Evolutionary conservation across 2,888 invertebrate species (phyloP).

Genomic region (Watsonalla binaria): DNA sequence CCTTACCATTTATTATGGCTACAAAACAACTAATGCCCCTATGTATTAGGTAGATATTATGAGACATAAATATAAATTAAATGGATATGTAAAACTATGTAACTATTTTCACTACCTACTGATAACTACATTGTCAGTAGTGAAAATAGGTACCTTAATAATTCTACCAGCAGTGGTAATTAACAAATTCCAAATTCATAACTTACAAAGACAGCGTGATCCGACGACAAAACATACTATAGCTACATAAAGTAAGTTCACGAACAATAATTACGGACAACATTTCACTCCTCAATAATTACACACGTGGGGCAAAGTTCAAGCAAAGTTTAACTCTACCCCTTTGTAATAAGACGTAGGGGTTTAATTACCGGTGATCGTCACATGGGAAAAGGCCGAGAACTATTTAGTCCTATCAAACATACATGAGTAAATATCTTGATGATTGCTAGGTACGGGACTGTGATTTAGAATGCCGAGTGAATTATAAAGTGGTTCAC

Average conservation of each 20-base stretch:
- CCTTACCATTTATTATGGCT: too few relatives aligned
- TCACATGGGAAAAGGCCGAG: constrained; percentile 64
- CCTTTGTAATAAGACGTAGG: constrained; percentile 19
- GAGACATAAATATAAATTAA: too few relatives aligned
- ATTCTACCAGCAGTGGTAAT: neutral
- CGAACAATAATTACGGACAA: constrained; percentile 65
- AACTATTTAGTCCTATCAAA: constrained; percentile 70
- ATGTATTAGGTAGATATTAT: too few relatives aligned
- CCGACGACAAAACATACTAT: constrained; percentile 18
- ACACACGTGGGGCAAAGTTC: constrained; percentile 16
- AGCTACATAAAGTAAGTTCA: constrained; percentile 34
- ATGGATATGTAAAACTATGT: too few relatives aligned
- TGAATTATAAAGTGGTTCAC: constrained; percentile 40
- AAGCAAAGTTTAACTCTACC: constrained; percentile 25
- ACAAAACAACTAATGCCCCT: too few relatives aligned
- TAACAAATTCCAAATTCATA: constrained; percentile 23
- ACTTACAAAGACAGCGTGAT: constrained; percentile 24
- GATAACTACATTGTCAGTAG: too few relatives aligned
- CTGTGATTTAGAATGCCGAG: constrained; percentile 60
- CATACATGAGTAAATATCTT: constrained; percentile 62
- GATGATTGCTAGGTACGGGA: constrained; percentile 57
- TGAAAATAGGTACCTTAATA: too few relatives aligned
- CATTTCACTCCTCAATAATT: constrained; percentile 67
- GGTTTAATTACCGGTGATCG: constrained; percentile 52
- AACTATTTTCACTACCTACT: too few relatives aligned